Conservation (phyloP, 37 sponge, comb jelly and placozoan genomes). For the Oopsacas minuta region DNA sequence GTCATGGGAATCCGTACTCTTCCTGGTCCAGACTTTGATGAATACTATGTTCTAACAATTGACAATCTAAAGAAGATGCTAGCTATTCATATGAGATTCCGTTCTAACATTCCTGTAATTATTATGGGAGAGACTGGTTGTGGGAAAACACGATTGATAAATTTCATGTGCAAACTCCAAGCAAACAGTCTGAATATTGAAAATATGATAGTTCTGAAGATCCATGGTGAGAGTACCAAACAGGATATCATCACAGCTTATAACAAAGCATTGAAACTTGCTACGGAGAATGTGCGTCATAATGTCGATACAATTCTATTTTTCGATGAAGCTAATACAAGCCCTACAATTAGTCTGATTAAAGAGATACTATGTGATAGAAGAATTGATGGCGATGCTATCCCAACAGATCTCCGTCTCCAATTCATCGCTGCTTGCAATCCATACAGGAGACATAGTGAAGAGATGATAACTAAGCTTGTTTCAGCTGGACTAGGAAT, state of each 20-base stretch:
- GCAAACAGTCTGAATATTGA: not conserved
- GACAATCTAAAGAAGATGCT: conserved; percentile 26
- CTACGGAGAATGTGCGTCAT: conserved; percentile 25
- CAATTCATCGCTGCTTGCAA: conserved; percentile 95
- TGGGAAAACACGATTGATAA: conserved; percentile 81
- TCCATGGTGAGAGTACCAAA: conserved; percentile 72
- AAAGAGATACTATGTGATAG: conserved; percentile 96
- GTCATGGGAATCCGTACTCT: not conserved
- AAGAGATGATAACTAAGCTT: conserved; percentile 67
- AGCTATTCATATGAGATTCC: conserved; percentile 30
- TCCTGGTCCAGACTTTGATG: not conserved
- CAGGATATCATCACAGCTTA: conserved; percentile 33
- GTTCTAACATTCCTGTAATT: conserved; percentile 81
- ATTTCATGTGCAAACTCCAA: conserved; percentile 77
- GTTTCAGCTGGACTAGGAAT: conserved; percentile 71
- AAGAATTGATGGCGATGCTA: conserved; percentile 51
- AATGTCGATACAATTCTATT: conserved; percentile 68
- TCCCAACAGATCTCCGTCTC: conserved; percentile 36
- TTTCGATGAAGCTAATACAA: conserved; percentile 99
- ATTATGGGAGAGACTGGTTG: conserved; percentile 98
- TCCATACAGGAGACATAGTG: conserved; percentile 68
- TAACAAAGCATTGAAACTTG: conserved; percentile 33
- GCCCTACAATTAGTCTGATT: conserved; percentile 75
- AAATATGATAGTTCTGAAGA: conserved; percentile 24
- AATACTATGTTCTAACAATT: conserved; percentile 22